phyloP scores from a whole-genome alignment of 1,140 invertebrate genomes.

The Oedothorax gibbosus region DNA sequence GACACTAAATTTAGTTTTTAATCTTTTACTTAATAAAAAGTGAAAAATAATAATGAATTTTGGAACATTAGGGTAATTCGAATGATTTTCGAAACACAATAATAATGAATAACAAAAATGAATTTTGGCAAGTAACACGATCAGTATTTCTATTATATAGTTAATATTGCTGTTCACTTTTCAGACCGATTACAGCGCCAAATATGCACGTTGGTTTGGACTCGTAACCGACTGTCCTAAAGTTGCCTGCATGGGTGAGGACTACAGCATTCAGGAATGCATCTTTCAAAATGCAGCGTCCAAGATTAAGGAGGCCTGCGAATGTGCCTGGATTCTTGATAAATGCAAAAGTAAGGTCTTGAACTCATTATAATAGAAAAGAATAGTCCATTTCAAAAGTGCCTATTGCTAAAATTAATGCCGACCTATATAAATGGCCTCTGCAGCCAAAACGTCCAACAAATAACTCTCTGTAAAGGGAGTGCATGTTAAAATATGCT shows the following conservation, averaged over 20 bases:
- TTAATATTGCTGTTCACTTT: not conserved
- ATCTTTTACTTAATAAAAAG: too few relatives aligned
- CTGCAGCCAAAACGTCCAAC: too few relatives aligned
- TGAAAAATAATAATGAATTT: too few relatives aligned
- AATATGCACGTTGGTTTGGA: conserved; percentile 44
- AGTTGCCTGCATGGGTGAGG: conserved; percentile 43
- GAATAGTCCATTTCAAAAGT: not conserved
- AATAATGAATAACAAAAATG: too few relatives aligned
- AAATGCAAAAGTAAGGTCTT: conserved; percentile 37
- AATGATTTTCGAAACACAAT: too few relatives aligned
- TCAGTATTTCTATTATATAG: not conserved
- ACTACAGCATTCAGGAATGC: conserved; percentile 49
- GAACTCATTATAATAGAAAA: not conserved
- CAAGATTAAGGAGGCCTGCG: conserved; percentile 27
- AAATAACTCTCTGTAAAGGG: too few relatives aligned
- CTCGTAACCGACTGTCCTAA: conserved; percentile 41
- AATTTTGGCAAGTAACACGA: too few relatives aligned
- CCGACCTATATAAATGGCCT: too few relatives aligned
- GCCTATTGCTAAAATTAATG: too few relatives aligned
- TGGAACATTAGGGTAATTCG: too few relatives aligned
- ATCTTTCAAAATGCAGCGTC: conserved; percentile 39
- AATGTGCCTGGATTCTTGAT: conserved; percentile 46
- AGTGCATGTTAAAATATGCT: too few relatives aligned
- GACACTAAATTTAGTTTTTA: too few relatives aligned
- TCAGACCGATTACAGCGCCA: conserved; percentile 47